Percentiles rank a stretch among this genome's conserved stretches.
Conservation (phyloP, 2,113 vertebrate genomes). For the Nothobranchius kuhntae region DNA sequence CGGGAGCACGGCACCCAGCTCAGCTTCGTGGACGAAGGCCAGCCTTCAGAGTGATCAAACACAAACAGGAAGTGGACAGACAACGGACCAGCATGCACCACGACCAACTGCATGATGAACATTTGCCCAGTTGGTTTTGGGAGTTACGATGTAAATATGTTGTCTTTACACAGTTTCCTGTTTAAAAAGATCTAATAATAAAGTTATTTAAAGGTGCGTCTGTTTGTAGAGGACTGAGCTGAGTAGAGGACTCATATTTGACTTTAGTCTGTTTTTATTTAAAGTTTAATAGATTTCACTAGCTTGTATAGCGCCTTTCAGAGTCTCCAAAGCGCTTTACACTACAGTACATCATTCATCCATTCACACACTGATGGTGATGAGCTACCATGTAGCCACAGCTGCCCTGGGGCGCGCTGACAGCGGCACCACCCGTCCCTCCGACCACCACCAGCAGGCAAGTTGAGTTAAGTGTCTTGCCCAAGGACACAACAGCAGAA, state of each 20-base stretch:
- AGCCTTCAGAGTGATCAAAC: conserved; percentile 61
- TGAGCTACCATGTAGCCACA: too few species aligned
- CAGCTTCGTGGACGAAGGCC: conserved; percentile 80
- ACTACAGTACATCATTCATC: too few species aligned
- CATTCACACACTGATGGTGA: too few species aligned
- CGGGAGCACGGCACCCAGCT: conserved; percentile 65
- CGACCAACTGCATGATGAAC: conserved; percentile 55
- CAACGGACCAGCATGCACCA: conserved; percentile 44
- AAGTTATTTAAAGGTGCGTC: conserved; percentile 42
- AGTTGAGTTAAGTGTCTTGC: too few species aligned
- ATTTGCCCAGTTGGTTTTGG: conserved; percentile 32
- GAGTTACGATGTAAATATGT: conserved; percentile 38
- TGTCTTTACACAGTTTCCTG: conserved; percentile 26
- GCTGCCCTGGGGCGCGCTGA: too few species aligned
- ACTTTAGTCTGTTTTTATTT: background rate
- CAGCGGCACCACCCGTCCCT: too few species aligned
- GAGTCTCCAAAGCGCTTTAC: too few species aligned
- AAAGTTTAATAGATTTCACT: background rate
- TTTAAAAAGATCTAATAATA: conserved; percentile 31
- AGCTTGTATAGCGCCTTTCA: too few species aligned
- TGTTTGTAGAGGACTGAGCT: background rate
- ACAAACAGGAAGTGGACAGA: background rate
- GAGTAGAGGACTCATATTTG: background rate
- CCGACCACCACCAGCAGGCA: too few species aligned
- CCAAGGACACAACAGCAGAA: too few species aligned